Base-by-base conservation (phyloP, 2,113 vertebrate genomes). In the Crocuta crocuta region DNA sequence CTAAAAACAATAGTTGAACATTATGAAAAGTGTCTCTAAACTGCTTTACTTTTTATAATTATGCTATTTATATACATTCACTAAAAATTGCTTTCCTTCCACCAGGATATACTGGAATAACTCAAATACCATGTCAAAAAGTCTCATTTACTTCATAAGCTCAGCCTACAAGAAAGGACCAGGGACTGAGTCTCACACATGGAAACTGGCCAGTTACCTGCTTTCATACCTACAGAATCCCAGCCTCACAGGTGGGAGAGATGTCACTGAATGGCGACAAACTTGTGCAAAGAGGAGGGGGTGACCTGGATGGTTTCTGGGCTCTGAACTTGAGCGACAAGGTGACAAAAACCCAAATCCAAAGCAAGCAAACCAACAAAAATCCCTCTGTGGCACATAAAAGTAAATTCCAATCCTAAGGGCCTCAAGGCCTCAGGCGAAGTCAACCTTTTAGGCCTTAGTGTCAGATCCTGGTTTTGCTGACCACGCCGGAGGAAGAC, bases 321-420 rank as follows among this genome's bases (percentile, higher is more conserved):
- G 53, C 96, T 78, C 78, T 91, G 89, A 95, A 93, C 53, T 86
- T 97, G 86, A 71, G 65, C 95, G 76, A 90, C 48, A 94, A 95
- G 43, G 35, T 35, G 74, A 84, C 79, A 95, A 91, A 92, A 85
- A 50, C 3, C 73, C 80, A 96, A 70, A 80, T 71, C 28, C 28
- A 74, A 80, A 82, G 85, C 17, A 70, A 96, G 94, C 35, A 90
- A 68, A 63, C 58, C 81, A 89, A 81, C 21, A 96, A 66, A 85
- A 79, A 85, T 50, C 17, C 19, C 48, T 61, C 78, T 35, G n/a
- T 43, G 33, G 71, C 63, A 91, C 65, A 78, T 50, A 82, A 93
- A 91, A 58, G 28, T 91, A 93, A 93, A 88, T 70, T 55, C 80
- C 43, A 96, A 19, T 8, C 21, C 39, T 28, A 50, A 31, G 45